phyloP scores from a whole-genome alignment of 2,797 vertebrate genomes.

The Mus caroli region DNA sequence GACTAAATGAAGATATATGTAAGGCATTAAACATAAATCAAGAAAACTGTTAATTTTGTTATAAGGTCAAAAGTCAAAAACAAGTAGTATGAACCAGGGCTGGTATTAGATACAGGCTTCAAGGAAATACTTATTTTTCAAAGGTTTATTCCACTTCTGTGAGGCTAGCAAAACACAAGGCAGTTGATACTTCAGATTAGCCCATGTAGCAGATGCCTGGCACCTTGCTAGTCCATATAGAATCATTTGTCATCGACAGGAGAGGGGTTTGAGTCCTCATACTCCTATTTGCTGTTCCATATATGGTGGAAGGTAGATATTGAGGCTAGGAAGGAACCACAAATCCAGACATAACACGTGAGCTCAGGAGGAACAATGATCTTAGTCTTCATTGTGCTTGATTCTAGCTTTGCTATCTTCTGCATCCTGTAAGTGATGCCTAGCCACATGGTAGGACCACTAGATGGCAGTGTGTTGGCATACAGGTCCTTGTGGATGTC shows the following conservation, averaged over 20 bases:
- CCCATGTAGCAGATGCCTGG: background rate
- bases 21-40: slow-evolving; percentile 83
- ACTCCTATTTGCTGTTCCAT: slow-evolving; percentile 99
- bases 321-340: slow-evolving; percentile 98
- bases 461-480: background rate
- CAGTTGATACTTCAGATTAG: background rate
- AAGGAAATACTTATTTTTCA: slow-evolving; percentile 87
- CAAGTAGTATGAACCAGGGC: slow-evolving; percentile 81
- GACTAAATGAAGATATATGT: slow-evolving; percentile 78
- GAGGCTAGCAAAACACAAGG: background rate
- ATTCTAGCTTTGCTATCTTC: background rate
- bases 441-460: too few species aligned
- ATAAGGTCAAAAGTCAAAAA: slow-evolving; percentile 84
- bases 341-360: slow-evolving; percentile 99
- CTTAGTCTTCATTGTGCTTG: background rate
- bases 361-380: slow-evolving; percentile 89
- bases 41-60: slow-evolving; percentile 76
- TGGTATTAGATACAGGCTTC: slow-evolving; percentile 84
- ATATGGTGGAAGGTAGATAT: slow-evolving; percentile 99
- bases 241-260: background rate
- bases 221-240: background rate
- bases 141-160: slow-evolving; percentile 83
- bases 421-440: background rate
- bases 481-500: background rate
- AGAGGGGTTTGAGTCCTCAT: background rate